Evolutionary conservation across 2,888 invertebrate genomes (phyloP).

Genomic region (Drosophila vallismaia): DNA sequence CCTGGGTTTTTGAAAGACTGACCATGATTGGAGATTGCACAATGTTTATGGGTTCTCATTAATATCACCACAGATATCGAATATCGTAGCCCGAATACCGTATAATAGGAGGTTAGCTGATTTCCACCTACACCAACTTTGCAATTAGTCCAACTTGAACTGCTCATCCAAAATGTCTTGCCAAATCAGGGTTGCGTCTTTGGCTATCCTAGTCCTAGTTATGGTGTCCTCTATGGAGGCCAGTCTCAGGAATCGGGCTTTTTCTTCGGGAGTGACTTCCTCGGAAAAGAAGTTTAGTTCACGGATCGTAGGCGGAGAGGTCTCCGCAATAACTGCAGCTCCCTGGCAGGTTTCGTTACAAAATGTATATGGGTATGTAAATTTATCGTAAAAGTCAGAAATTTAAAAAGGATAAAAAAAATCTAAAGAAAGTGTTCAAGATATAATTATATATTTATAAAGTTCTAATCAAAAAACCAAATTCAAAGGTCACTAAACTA

Average conservation of each 20-base stretch:
- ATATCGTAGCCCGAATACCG: slow-evolving; percentile 37
- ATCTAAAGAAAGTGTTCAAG: no score
- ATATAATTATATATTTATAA: background rate
- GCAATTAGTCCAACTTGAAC: slow-evolving; percentile 57
- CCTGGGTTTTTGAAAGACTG: slow-evolving; percentile 36
- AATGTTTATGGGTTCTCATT: slow-evolving; percentile 55
- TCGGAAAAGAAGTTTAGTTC: slow-evolving; percentile 34
- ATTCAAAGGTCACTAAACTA: background rate
- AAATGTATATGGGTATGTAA: slow-evolving; percentile 57
- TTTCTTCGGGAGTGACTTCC: slow-evolving; percentile 4
- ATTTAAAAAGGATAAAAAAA: background rate
- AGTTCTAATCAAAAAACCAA: background rate
- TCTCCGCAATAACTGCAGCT: slow-evolving; percentile 61
- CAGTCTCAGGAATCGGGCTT: slow-evolving; percentile 34
- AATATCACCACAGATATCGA: slow-evolving; percentile 55
- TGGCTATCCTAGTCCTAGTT: slow-evolving; percentile 31
- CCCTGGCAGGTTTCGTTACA: slow-evolving; percentile 83
- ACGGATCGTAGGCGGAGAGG: slow-evolving; percentile 74
- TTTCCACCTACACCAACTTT: slow-evolving; percentile 8
- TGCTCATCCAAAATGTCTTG: slow-evolving; percentile 55
- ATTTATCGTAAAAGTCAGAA: background rate
- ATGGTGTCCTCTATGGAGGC: slow-evolving; percentile 40
- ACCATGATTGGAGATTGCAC: slow-evolving; percentile 51
- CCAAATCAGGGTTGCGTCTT: slow-evolving; percentile 28
- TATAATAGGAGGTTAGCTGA: slow-evolving; percentile 37